Base-by-base conservation (phyloP, 2,113 vertebrate species). In the Nerophis ophidion region DNA sequence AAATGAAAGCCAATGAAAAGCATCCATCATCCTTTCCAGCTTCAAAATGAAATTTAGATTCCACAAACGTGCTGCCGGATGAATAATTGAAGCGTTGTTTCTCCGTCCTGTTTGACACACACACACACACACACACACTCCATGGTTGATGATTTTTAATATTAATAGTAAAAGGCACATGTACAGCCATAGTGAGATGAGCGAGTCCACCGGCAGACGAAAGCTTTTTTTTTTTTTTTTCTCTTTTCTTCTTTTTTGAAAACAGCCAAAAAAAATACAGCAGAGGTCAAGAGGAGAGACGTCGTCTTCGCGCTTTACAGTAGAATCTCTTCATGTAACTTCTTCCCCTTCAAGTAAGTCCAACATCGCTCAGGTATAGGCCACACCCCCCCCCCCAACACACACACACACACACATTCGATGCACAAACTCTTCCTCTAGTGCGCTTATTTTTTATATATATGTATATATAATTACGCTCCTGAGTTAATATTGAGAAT, bases 181-280 rank as follows among this genome's bases (percentile, higher is more conserved):
- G 82, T 88, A 86, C 87, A 89, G 87, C 87, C 85, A 86, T 80
- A 83, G 87, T 87, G 84, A 87, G 83, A 86, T 88, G 86, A 87
- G 85, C 81, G 79, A 88, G 85, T 87, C 80, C 79, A 84, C 80
- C 77, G 84, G 84, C 84, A 79, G 79, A 86, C 76, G 48, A 11
- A 87, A 85, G 83, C 86, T 70, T 83, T 81, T 53, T 35, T 5
- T 38, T 10, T 15, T 14, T 53, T 42, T n/a, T n/a, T n/a, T n/a
- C n/a, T 26, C 26, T 44, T 34, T 51, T 52, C 4, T 52, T 6
- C 15, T 36, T 40, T 40, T 8, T 38, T 15, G 52, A 80, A 84
- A 86, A 87, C 14, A 52, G 33, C 12, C 33, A 85, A 86, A 81
- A 84, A 75, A 87, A 81, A 79, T 83, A 87, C 81, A 87, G 71